Evolutionary conservation across 2,888 invertebrate species (phyloP).

Genomic region (Tachina lurida): DNA sequence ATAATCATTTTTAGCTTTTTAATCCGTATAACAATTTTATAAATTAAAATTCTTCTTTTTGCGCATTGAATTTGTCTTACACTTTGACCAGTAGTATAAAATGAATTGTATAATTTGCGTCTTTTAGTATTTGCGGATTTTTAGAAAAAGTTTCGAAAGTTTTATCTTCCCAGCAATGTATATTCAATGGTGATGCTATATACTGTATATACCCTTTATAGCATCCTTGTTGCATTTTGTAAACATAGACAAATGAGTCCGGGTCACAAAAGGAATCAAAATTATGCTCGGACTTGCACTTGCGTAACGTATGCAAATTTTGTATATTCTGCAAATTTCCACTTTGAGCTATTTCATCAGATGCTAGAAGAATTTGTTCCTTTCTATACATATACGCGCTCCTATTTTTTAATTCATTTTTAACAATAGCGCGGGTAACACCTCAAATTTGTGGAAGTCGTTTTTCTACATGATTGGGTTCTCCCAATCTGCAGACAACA

Average conservation of each 20-base stretch:
- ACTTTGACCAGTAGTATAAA: constrained; percentile 35
- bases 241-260: constrained; percentile 23
- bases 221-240: not conserved
- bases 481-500: too few relatives aligned
- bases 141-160: constrained; percentile 11
- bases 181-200: constrained; percentile 6
- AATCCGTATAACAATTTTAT: not conserved
- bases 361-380: not conserved
- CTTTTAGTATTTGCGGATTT: constrained; percentile 17
- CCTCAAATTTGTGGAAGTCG: constrained; percentile 16
- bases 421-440: not conserved
- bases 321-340: constrained; percentile 43
- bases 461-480: too few relatives aligned
- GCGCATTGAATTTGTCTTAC: constrained; percentile 20
- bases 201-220: constrained; percentile 20
- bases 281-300: constrained; percentile 22
- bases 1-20: constrained; percentile 17
- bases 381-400: constrained; percentile 7
- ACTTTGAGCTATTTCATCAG: constrained; percentile 34
- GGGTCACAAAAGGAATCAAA: constrained; percentile 7
- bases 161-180: constrained; percentile 10
- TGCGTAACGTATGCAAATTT: constrained; percentile 16
- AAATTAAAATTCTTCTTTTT: constrained; percentile 9
- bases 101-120: constrained; percentile 20
- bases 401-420: not conserved